Evolutionary conservation across 53 echinoderm and acorn worm genomes (phyloP), one percentile per base, ranked within the genome.

Genomic region (Holothuria leucospilota): DNA sequence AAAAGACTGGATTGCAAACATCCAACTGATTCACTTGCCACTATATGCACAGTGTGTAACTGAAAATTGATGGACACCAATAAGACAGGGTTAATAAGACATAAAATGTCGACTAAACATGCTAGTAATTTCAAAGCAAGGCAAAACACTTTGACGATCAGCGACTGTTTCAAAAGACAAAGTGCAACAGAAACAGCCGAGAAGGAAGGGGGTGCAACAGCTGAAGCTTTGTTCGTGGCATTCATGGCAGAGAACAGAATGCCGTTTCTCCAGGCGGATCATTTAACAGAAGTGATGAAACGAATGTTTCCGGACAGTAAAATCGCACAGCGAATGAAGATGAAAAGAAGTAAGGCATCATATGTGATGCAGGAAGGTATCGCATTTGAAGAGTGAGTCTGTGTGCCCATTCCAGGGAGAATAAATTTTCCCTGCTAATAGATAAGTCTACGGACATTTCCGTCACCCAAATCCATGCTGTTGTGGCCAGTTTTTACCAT

Each of bases 281-380:
- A 83, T 51, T 81, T 94, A 13, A 86, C 84, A 27, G 83, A 77
- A 34, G 63, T 94, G 29, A 82, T 87, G 64, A 94, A 94, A 40
- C 29, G 39, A 21, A 91, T 91, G 90, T 90, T 88, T 83, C 91
- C 86, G 51, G 84, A 88, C 78, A 91, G 88, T 53, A 88, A 87
- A 63, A 91, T 89, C 20, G 91, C 89, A 78, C 56, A 83, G 65
- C 23, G 27, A 83, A 61, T 81, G 39, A 81, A 59, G 38, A 82
- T 14, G 16, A 83, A 83, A 83, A 34, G 66, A 34, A 34, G 42
- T 13, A 83, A 83, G 41, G 84, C 84, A 40, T 83, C 65, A 83
- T 65, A 83, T 65, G 84, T 83, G 41, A 83, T 83, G 84, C 84
- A 83, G 66, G 84, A 28, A 66, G 65, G 84, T 64, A 20, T 38